Base-by-base conservation (phyloP, 2,888 invertebrate species). In the Pristionchus mayeri region DNA sequence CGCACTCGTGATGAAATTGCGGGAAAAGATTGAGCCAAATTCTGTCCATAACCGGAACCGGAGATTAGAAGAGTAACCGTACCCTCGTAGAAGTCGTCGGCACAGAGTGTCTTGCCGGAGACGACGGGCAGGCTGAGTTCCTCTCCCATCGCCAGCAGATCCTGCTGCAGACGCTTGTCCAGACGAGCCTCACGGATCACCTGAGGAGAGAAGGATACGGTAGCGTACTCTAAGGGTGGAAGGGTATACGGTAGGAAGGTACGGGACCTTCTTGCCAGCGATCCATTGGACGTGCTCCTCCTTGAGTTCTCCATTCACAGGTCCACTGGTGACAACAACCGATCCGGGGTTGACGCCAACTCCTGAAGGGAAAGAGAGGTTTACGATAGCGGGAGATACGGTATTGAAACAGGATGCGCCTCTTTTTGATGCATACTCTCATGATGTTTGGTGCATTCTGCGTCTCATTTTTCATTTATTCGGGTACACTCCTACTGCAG, bases 41-140 rank as follows among this genome's bases (percentile, higher is more conserved):
- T 44, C 44, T 13, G 44, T 40, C 40, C n/a, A 21, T 0, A 40
- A 1, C 11, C 63, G 21, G 24, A n/a, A 18, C 63, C 63, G 30
- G 40, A n/a, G 7, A 3, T 9, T 34, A 24, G 21, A 48, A 30
- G 4, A 24, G 16, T 37, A 30, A 63, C n/a, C 27, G 30, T 21
- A 91, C 96, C 97, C 95, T 99, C 98, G 93, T 98, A 99, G 93
- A 99, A 99, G 93, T 98, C 98, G 92, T 97, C 96, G 16, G 98
- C 96, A 94, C 98, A 98, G 95, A 98, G 95, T 0, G 98, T 99
- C 93, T 96, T 97, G 76, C 98, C 99, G 80, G 95, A 95, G 57
- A 97, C 95, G 0, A 96, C 96, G 84, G 96, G 4, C 94, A 93
- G 93, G 3, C 87, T 87, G 44, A 90, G 85, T 82, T 93, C 92